Conservation (phyloP, 1,140 invertebrate genomes). For the Bombus sibiricus region DNA sequence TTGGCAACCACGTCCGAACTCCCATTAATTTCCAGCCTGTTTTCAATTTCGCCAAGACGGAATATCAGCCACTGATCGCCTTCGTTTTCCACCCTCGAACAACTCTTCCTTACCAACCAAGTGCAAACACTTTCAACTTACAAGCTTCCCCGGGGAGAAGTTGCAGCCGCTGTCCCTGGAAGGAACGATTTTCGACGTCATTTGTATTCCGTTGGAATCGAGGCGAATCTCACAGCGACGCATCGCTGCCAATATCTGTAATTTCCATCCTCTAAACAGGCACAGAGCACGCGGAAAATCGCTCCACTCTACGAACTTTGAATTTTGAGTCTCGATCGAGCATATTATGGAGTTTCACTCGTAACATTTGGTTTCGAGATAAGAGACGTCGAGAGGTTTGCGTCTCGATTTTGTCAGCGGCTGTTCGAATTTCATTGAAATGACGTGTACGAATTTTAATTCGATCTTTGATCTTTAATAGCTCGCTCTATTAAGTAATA, state of each 20-base stretch:
- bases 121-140: conserved; percentile 16
- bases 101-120: not conserved
- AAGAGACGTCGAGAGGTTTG: too few relatives aligned
- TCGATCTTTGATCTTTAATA: too few relatives aligned
- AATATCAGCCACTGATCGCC: conserved; percentile 16
- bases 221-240: not conserved
- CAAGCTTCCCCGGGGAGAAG: not conserved
- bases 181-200: not conserved
- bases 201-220: conserved; percentile 20
- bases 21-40: conserved; percentile 70
- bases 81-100: not conserved
- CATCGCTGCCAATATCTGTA: conserved; percentile 16
- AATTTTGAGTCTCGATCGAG: not conserved
- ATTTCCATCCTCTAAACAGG: not conserved
- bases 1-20: conserved; percentile 55
- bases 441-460: too few relatives aligned
- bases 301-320: not conserved
- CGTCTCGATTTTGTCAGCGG: too few relatives aligned
- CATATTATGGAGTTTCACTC: not conserved
- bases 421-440: too few relatives aligned
- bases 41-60: conserved; percentile 68
- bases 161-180: not conserved
- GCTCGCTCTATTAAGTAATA: too few relatives aligned
- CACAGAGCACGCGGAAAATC: not conserved
- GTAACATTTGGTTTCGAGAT: too few relatives aligned